phyloP scores from a whole-genome alignment of 2,888 invertebrate species.

The Drosophila limbata region DNA sequence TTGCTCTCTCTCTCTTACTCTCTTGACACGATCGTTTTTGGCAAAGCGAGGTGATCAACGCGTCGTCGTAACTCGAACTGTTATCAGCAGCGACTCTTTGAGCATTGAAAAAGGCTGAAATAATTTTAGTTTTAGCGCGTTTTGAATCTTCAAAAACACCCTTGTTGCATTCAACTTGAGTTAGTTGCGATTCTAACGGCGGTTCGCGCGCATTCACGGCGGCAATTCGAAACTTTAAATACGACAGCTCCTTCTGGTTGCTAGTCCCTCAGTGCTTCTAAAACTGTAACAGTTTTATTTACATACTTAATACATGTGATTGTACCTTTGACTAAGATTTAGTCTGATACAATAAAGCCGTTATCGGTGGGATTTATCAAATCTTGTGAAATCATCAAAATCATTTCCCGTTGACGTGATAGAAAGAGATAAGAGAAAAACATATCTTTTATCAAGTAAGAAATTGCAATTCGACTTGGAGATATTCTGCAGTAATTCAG shows the following conservation, averaged over 20 bases:
- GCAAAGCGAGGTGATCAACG: constrained; percentile 7
- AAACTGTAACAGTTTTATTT: constrained; percentile 34
- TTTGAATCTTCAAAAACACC: constrained; percentile 73
- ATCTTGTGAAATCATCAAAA: constrained; percentile 31
- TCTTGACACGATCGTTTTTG: constrained; percentile 38
- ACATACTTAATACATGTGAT: constrained; percentile 1
- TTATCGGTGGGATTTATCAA: constrained; percentile 24
- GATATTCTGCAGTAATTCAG: no score
- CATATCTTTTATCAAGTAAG: no score
- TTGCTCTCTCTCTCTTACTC: constrained; percentile 4
- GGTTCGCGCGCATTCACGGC: constrained; percentile 51
- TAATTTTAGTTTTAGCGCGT: constrained; percentile 59
- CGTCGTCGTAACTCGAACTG: constrained; percentile 63
- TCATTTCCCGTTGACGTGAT: constrained; percentile 38
- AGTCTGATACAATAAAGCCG: constrained; percentile 35
- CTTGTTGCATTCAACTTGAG: constrained; percentile 55
- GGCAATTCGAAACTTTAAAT: constrained; percentile 21
- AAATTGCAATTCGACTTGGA: no score
- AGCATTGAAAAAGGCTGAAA: constrained; percentile 67
- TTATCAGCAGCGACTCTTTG: constrained; percentile 57
- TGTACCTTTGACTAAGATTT: constrained; percentile 8
- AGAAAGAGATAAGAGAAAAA: constrained; percentile 25
- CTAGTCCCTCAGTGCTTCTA: constrained; percentile 27
- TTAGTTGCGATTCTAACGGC: constrained; percentile 71
- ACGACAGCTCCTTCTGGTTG: constrained; percentile 10